Percentiles rank a stretch among this genome's conserved stretches.
Evolutionary conservation across 1,140 invertebrate genomes (phyloP).

Genomic region (Cheumatopsyche charites): DNA sequence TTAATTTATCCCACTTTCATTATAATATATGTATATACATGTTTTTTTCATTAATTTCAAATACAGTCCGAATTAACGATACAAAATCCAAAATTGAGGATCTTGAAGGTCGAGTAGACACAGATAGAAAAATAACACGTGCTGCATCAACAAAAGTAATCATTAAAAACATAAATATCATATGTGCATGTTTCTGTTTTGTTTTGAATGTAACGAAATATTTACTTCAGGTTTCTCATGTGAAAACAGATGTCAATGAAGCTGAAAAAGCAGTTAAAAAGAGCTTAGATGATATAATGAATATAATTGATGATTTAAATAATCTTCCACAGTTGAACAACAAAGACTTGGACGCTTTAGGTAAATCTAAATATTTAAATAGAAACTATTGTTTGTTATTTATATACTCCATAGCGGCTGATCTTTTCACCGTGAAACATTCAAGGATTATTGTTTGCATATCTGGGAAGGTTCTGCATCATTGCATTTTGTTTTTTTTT

Average conservation of each 20-base stretch:
- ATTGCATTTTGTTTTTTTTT: background rate
- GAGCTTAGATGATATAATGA: constrained; percentile 77
- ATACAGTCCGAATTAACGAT: background rate
- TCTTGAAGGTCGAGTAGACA: constrained; percentile 3
- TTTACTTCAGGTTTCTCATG: constrained; percentile 78
- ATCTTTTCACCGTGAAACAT: no score
- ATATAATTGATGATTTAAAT: constrained; percentile 80
- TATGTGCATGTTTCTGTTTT: background rate
- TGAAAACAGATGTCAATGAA: constrained; percentile 79
- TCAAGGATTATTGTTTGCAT: no score
- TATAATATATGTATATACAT: constrained; percentile 6
- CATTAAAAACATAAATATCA: background rate
- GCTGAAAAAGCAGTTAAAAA: constrained; percentile 81
- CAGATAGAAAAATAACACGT: background rate
- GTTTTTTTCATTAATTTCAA: background rate
- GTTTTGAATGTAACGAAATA: background rate
- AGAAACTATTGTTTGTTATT: background rate
- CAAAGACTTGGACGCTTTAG: constrained; percentile 53
- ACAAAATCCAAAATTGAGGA: background rate
- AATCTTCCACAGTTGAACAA: constrained; percentile 68
- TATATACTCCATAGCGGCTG: no score
- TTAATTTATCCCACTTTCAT: no score
- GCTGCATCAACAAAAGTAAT: constrained; percentile 14
- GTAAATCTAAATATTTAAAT: constrained; percentile 48
- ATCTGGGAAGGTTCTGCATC: background rate